These are phyloP conservation scores for Ichneumon xanthorius DNA, from an alignment of 2,888 invertebrate genomes.

Conservation along the genomic window DNA sequence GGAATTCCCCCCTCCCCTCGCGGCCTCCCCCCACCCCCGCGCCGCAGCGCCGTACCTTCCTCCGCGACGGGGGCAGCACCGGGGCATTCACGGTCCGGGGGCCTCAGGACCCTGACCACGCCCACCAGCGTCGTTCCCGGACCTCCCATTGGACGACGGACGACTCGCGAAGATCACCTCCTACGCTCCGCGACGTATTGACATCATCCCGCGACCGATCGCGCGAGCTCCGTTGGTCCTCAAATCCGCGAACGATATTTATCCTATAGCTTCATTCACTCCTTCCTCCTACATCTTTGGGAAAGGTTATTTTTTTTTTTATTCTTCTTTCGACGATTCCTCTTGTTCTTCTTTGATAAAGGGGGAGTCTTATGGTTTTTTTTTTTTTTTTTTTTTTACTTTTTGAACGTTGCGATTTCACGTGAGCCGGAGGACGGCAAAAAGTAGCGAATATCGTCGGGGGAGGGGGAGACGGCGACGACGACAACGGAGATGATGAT, in stretches of 20 bases:
- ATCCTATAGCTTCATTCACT: conserved; percentile 55
- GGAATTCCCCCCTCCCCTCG: conserved; percentile 15
- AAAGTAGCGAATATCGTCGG: conserved; percentile 55
- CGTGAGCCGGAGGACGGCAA: conserved; percentile 55
- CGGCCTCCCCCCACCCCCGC: conserved; percentile 16
- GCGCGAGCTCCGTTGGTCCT: conserved; percentile 64
- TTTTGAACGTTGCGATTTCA: conserved; percentile 27
- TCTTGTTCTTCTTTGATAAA: conserved; percentile 25
- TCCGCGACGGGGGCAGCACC: conserved; percentile 34
- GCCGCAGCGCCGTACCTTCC: conserved; percentile 22
- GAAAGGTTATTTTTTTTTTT: conserved; percentile 5
- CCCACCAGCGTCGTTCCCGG: conserved; percentile 78
- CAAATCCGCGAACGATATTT: conserved; percentile 27
- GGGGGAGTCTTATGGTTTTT: background rate
- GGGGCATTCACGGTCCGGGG: conserved; percentile 47
- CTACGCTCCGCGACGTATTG: conserved; percentile 71
- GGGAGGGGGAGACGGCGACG: conserved; percentile 49
- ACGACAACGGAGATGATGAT: conserved; percentile 62
- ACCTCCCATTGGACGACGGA: conserved; percentile 79
- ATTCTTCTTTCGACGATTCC: conserved; percentile 23
- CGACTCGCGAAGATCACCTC: conserved; percentile 74
- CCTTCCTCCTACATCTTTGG: conserved; percentile 41
- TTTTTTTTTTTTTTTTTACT: conserved; percentile 6
- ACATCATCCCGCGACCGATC: conserved; percentile 54
- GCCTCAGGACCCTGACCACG: conserved; percentile 74